phyloP scores from a whole-genome alignment of 2,888 invertebrate species.

The Drosophila pegasa region DNA sequence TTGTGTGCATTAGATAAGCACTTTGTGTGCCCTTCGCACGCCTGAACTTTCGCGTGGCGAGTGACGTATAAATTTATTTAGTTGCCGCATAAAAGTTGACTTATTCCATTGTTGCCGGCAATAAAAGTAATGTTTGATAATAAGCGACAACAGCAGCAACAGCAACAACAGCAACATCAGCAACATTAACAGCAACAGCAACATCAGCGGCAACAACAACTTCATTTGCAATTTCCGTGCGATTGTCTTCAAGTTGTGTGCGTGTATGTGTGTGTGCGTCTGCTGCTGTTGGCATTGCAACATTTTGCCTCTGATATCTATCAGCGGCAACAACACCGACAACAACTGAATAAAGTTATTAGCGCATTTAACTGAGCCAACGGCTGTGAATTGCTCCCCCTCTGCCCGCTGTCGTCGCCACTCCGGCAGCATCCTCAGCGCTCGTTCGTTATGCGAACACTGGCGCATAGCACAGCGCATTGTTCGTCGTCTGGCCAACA shows the following conservation, averaged over 20 bases:
- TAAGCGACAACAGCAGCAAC: constrained; percentile 37
- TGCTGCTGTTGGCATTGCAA: constrained; percentile 23
- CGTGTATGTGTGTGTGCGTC: too few species aligned
- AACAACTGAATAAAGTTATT: constrained; percentile 78
- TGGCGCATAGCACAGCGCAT: constrained; percentile 44
- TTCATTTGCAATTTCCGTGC: constrained; percentile 77
- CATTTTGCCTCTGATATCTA: constrained; percentile 60
- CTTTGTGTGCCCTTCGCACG: constrained; percentile 72
- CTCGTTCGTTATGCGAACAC: constrained; percentile 47
- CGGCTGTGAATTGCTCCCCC: constrained; percentile 49
- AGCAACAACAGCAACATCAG: constrained; percentile 24
- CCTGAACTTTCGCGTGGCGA: constrained; percentile 59
- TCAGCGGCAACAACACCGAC: constrained; percentile 48
- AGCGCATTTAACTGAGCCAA: constrained; percentile 77
- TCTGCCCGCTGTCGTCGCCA: neutral
- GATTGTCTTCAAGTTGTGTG: constrained; percentile 67
- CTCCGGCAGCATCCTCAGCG: constrained; percentile 47
- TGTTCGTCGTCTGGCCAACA: constrained; percentile 55
- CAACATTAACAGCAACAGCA: constrained; percentile 11
- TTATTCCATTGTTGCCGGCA: constrained; percentile 36
- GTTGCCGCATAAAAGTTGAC: constrained; percentile 52
- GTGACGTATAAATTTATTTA: constrained; percentile 53
- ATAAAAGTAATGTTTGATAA: constrained; percentile 65
- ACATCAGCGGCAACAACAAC: constrained; percentile 58
- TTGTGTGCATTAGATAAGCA: constrained; percentile 55